Evolutionary conservation across 2,797 vertebrate genomes (phyloP).

Genomic region (Anguilla marmorata): DNA sequence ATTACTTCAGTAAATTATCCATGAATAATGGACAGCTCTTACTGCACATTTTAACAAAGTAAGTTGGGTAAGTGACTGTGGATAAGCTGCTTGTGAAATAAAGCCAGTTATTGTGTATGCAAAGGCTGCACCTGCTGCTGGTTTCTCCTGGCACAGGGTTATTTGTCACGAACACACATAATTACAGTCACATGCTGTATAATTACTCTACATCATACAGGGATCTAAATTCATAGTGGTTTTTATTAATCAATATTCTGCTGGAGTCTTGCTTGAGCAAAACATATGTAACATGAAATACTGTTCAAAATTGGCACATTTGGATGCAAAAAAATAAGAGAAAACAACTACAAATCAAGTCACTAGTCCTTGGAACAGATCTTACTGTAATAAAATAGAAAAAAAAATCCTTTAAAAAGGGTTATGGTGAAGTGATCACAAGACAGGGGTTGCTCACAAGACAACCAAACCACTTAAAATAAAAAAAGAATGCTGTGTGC

Average conservation of each 20-base stretch:
- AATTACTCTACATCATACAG: not conserved
- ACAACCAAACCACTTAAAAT: not conserved
- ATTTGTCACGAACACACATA: not conserved
- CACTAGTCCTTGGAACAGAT: no score
- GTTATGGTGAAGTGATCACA: not conserved
- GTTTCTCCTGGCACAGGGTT: not conserved
- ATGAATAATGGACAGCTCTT: not conserved
- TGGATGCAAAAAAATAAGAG: no score
- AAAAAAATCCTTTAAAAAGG: no score
- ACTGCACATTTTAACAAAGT: not conserved
- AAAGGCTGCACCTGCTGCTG: not conserved
- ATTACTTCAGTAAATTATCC: not conserved
- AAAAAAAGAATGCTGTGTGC: not conserved
- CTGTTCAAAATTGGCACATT: not conserved
- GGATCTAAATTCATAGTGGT: not conserved
- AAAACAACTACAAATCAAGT: no score
- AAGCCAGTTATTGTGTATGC: not conserved
- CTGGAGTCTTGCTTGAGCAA: not conserved
- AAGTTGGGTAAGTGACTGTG: not conserved
- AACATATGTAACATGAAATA: not conserved
- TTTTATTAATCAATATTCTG: not conserved
- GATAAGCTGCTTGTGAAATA: not conserved
- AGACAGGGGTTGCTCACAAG: not conserved
- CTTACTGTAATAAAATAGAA: no score
- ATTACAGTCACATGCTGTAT: not conserved